Evolutionary conservation across 2,888 invertebrate species (phyloP), one percentile per base, ranked within the genome.

Genomic region (Latheticus oryzae): DNA sequence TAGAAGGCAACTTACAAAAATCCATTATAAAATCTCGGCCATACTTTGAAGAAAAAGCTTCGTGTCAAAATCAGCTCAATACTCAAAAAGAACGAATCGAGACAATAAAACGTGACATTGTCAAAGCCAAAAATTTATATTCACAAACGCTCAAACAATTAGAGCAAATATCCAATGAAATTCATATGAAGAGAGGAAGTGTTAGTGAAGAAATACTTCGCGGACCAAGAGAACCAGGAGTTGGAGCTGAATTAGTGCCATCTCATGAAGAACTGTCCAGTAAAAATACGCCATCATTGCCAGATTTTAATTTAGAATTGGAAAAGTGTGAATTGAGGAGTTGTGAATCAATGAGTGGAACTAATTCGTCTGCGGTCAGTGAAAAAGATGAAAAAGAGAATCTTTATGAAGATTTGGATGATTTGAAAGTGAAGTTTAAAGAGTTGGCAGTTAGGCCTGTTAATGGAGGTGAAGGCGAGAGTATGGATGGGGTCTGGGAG

Each of bases 141-240:
- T 85, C 93, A 1, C 86, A 86, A 60, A 91, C 95, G 0, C 82
- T 97, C 32, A 88, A 89, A 64, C 88, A 89, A 62, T 82, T 97
- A 16, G 96, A 96, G 77, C 87, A 88, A 66, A 96, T 97, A 59
- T 95, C 95, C 4, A 94, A 95, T 79, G 93, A 95, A 73, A 95
- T 95, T 64, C 94, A 95, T 75, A 79, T 81, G 73, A 85, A 86
- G 72, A 81, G 89, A 2, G 61, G 68, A 45, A 52, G 60, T 21
- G 56, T 65, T 16, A 75, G 76, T 13, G 66, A 70, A 17, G 84
- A 85, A 50, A 70, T 82, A 37, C 73, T 80, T 5, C 81, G 80
- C 59, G 81, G 83, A 11, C 85, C 85, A 1, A 73, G 87, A 61
- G 85, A 86, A 71, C 87, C 87, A 0, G 87, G 87, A 3, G 87